Percentiles rank a stretch among this genome's conserved stretches.
These are phyloP conservation scores for Indicator indicator DNA, from an alignment of 2,113 vertebrate genomes.

Conservation along the genomic window DNA sequence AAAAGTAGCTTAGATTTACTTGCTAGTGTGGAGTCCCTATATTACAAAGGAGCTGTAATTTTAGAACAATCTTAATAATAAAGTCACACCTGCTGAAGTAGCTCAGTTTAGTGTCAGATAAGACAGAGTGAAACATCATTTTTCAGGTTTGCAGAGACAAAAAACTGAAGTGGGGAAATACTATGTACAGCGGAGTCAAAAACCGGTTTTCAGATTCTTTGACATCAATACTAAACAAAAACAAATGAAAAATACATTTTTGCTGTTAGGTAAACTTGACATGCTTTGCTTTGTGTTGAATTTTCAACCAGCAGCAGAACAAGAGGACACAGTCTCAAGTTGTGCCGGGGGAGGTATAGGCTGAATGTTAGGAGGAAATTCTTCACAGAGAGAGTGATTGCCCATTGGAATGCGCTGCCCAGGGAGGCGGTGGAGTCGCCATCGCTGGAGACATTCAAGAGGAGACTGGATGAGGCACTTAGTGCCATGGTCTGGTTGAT, in stretches of 20 bases:
- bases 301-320: background rate
- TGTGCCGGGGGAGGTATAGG: too few relatives aligned
- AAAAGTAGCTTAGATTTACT: background rate
- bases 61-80: constrained; percentile 2
- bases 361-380: too few relatives aligned
- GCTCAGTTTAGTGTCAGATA: background rate
- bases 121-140: background rate
- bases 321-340: too few relatives aligned
- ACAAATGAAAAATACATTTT: background rate
- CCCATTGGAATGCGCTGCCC: too few relatives aligned
- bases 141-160: background rate
- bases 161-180: background rate
- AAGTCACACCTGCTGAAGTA: background rate
- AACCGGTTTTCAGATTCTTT: background rate
- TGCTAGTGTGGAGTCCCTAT: background rate
- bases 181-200: background rate
- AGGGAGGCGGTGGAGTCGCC: too few relatives aligned
- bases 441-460: too few relatives aligned
- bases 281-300: background rate
- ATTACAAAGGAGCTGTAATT: background rate
- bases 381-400: too few relatives aligned
- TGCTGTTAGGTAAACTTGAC: background rate
- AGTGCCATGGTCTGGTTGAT: too few relatives aligned
- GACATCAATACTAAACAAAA: background rate
- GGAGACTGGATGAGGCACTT: too few relatives aligned